phyloP scores from a whole-genome alignment of 1,140 invertebrate genomes.

The Diorhabda elongata region DNA sequence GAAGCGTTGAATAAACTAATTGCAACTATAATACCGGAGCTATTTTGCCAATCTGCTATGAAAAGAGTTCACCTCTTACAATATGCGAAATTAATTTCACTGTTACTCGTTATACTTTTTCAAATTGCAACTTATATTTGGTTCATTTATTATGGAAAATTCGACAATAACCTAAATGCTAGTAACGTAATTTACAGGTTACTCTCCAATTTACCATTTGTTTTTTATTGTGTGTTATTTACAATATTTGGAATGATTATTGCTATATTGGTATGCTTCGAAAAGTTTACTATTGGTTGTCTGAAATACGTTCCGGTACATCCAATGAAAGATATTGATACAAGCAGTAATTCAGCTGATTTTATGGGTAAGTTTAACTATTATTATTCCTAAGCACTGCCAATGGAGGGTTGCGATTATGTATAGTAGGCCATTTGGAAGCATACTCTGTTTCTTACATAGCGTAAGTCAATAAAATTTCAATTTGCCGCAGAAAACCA shows the following conservation, averaged over 20 bases:
- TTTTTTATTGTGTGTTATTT: conserved; percentile 34
- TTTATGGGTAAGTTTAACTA: conserved; percentile 23
- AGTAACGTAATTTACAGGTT: conserved; percentile 29
- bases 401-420: no score
- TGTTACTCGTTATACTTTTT: conserved; percentile 15
- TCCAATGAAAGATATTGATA: conserved; percentile 35
- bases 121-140: conserved; percentile 22
- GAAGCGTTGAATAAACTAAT: conserved; percentile 31
- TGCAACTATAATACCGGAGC: conserved; percentile 24
- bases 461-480: no score
- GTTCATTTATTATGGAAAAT: conserved; percentile 30
- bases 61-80: conserved; percentile 22
- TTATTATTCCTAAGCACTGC: no score
- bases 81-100: conserved; percentile 19
- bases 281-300: conserved; percentile 32
- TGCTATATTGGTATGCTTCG: conserved; percentile 37
- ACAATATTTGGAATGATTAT: conserved; percentile 28
- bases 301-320: conserved; percentile 35
- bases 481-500: no score
- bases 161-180: conserved; percentile 27
- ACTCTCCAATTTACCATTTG: conserved; percentile 29
- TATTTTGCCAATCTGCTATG: conserved; percentile 34
- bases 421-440: no score
- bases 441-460: no score
- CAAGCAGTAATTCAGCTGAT: conserved; percentile 30